Conservation (phyloP, 2,888 invertebrate genomes). For the Taphrorychus bicolor region DNA sequence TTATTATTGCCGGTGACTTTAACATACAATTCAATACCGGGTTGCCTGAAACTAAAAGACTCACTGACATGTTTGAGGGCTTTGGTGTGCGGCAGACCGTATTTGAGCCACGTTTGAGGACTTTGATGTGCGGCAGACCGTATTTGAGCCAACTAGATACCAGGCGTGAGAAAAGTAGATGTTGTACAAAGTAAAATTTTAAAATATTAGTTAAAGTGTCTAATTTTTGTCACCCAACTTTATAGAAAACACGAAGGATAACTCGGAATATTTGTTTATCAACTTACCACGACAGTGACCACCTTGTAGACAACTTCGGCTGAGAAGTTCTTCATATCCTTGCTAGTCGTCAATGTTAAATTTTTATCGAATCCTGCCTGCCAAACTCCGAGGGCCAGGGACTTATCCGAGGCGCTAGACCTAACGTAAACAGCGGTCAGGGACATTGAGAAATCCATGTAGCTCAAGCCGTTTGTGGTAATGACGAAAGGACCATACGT, state of each 20-base stretch:
- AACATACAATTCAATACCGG: no score
- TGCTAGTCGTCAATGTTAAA: slow-evolving; percentile 70
- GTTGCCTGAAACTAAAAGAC: no score
- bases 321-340: slow-evolving; percentile 75
- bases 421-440: slow-evolving; percentile 74
- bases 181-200: background rate
- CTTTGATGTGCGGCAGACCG: no score
- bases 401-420: slow-evolving; percentile 76
- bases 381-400: slow-evolving; percentile 78
- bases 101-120: no score
- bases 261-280: no score
- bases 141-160: no score
- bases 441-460: slow-evolving; percentile 77
- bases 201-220: slow-evolving; percentile 3
- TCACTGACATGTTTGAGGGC: no score
- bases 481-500: slow-evolving; percentile 74
- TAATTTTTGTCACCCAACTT: no score
- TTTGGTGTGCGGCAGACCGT: no score
- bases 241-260: no score
- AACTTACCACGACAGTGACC: slow-evolving; percentile 77
- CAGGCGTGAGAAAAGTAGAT: no score
- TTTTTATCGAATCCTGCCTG: slow-evolving; percentile 75
- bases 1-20: no score
- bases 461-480: slow-evolving; percentile 74
- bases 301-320: slow-evolving; percentile 87